A percentile compares a stretch with the other conserved stretches of the same genome.
Conservation (phyloP, 1,140 invertebrate genomes). For the Asbolus verrucosus region DNA sequence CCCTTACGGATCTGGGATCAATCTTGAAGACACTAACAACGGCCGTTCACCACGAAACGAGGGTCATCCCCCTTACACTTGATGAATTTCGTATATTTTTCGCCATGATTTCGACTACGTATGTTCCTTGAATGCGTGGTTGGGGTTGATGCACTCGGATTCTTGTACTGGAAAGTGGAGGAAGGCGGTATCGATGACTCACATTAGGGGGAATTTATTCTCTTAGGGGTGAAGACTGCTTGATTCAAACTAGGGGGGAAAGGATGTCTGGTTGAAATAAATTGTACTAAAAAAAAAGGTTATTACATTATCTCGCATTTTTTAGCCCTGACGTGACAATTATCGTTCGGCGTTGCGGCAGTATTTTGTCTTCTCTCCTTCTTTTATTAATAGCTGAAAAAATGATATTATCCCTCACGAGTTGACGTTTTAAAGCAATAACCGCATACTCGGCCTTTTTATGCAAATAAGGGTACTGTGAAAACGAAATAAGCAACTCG, state of each 20-base stretch:
- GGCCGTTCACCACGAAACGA: constrained; percentile 1
- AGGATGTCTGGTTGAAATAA: constrained; percentile 2
- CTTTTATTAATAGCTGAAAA: not conserved
- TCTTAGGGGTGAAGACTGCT: constrained; percentile 18
- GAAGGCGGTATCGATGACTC: constrained; percentile 32
- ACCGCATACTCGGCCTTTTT: constrained; percentile 14
- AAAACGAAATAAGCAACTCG: constrained; percentile 17
- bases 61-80: constrained; percentile 22
- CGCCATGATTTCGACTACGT: constrained; percentile 12
- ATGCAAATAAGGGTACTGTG: not conserved
- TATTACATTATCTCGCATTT: not conserved
- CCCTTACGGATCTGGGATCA: constrained; percentile 4
- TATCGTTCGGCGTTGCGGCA: no score
- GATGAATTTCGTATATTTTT: constrained; percentile 28
- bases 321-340: constrained; percentile 15
- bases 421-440: constrained; percentile 10
- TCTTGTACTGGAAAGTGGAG: constrained; percentile 1
- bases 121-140: not conserved
- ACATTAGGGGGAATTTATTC: constrained; percentile 4
- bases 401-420: not conserved
- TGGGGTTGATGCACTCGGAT: constrained; percentile 27
- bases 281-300: not conserved
- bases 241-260: constrained; percentile 5
- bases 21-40: constrained; percentile 29
- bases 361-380: no score